Evolutionary conservation across 2,113 vertebrate genomes (phyloP), one percentile per base, ranked within the genome.

Genomic region (Variabilichromis moorii): DNA sequence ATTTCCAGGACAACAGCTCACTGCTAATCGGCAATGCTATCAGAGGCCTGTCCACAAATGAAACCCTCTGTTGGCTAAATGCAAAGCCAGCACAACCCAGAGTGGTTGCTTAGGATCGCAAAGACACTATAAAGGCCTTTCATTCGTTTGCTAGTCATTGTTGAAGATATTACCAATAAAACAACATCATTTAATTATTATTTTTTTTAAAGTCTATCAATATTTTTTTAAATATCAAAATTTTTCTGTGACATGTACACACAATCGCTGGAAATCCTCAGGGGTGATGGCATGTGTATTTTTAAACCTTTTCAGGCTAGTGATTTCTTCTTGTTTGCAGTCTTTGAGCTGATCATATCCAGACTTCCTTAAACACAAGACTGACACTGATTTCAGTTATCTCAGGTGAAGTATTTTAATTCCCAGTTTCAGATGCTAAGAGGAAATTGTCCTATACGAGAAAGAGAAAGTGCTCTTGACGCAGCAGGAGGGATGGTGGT

Each of bases 1-100:
- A 81, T 90, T 57, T 86, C 92, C 93, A 93, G 13, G 91, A 83
- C 90, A 63, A 95, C 92, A 53, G 80, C 83, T 26, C 54, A 47
- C 13, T 28, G 86, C 81, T 81, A 24, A 86, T 61, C 89, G 82
- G 91, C 71, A 50, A 93, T 45, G 88, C 91, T 89, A 85, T 83
- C 88, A 66, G 81, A 21, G 59, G 42, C 37, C 42, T 9, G 57
- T 83, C 24, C 55, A 78, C 57, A 63, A 53, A 76, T 80, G 50
- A 40, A 61, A 61, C 40, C 24, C 86, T 88, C 16, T 80, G 85
- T 54, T 47, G 82, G 81, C 26, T 71, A 14, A 79, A 83, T 4
- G 57, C 84, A 8, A 81, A 83, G 90, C 82, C 84, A 90, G 85
- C 42, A 31, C 81, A 26, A 88, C 55, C 73, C 81, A 2, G 13